Percentiles rank a stretch among this genome's conserved stretches.
phyloP scores from a whole-genome alignment of 2,797 vertebrate species.

The Cossypha heuglini region DNA sequence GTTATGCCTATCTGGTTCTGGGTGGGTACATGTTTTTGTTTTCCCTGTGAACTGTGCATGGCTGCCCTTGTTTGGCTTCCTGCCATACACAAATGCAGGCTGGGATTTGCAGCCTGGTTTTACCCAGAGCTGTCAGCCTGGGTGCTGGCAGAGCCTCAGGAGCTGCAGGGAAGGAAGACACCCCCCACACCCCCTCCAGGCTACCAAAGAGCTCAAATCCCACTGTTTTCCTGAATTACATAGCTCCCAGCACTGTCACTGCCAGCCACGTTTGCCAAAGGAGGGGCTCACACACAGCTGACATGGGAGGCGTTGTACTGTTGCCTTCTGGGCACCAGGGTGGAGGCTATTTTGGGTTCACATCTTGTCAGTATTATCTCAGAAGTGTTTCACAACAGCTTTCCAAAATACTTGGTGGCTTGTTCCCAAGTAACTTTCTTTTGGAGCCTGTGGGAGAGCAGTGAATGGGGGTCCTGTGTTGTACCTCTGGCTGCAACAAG shows the following conservation, averaged over 20 bases:
- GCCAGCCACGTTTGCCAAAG: background rate
- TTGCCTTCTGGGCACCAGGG: background rate
- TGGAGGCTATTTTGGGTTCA: background rate
- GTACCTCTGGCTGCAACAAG: background rate
- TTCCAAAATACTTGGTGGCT: background rate
- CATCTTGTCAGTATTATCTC: background rate
- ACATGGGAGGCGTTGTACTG: background rate
- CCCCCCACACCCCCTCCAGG: background rate
- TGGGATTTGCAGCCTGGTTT: background rate
- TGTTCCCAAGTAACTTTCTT: background rate
- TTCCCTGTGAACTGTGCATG: background rate
- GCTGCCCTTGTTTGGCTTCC: background rate
- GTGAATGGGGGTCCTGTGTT: background rate
- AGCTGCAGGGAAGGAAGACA: background rate
- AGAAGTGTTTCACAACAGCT: background rate
- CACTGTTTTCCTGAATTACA: fast-evolving
- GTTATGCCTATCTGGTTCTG: background rate
- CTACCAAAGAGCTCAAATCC: background rate
- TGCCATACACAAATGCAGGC: fast-evolving
- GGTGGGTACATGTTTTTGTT: background rate
- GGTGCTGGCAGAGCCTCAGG: background rate
- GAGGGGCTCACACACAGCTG: background rate
- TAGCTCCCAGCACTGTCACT: background rate
- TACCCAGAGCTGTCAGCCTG: background rate
- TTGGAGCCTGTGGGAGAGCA: background rate